Evolutionary conservation across 2,797 vertebrate genomes (phyloP).

Genomic region (Arrhamphus sclerolepis): DNA sequence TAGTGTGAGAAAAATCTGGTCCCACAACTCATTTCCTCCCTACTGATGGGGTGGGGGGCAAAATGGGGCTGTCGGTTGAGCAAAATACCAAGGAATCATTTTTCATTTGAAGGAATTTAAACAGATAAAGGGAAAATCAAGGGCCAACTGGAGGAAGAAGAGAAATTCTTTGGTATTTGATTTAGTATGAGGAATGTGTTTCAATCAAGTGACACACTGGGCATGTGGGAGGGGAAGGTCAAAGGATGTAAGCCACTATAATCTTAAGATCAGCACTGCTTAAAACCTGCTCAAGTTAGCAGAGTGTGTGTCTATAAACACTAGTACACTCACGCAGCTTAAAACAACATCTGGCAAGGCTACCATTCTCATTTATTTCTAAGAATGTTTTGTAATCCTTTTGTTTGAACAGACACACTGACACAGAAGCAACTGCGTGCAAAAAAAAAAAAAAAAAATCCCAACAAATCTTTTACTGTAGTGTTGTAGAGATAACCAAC

Average conservation of each 20-base stretch:
- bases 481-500: background rate
- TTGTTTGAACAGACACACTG: constrained; percentile 16
- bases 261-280: constrained; percentile 83
- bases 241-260: constrained; percentile 86
- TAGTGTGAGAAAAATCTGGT: constrained; percentile 74
- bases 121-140: constrained; percentile 40
- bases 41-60: constrained; percentile 45
- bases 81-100: constrained; percentile 60
- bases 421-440: constrained; percentile 10
- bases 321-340: constrained; percentile 73
- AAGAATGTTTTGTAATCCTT: constrained; percentile 39
- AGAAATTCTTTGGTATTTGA: constrained; percentile 58
- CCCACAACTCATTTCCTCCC: constrained; percentile 77
- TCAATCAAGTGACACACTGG: constrained; percentile 76
- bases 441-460: too few species aligned
- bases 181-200: constrained; percentile 81
- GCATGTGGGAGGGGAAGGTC: constrained; percentile 65
- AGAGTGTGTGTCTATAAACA: constrained; percentile 64
- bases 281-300: constrained; percentile 80
- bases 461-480: background rate
- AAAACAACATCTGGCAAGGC: constrained; percentile 82
- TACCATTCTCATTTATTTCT: constrained; percentile 50
- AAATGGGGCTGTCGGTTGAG: constrained; percentile 61
- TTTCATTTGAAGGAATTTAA: constrained; percentile 67
- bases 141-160: constrained; percentile 33